Percentiles rank a stretch among this genome's conserved stretches.
Evolutionary conservation across 1,140 invertebrate genomes (phyloP).

Genomic region (Orchestia grillus): DNA sequence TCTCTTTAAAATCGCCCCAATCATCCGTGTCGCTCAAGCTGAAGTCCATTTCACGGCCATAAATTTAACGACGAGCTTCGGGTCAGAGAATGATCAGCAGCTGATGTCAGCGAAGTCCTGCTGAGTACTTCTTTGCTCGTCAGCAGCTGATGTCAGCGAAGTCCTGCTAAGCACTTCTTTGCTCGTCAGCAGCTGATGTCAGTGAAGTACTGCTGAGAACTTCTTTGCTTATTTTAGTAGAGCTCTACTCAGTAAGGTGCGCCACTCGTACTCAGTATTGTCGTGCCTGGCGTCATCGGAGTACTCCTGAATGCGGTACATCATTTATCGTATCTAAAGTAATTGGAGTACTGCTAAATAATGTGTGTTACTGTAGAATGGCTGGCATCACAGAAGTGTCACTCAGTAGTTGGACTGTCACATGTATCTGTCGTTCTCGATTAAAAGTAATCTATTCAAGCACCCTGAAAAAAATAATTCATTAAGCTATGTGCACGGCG

Average conservation of each 20-base stretch:
- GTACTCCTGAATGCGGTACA: neutral
- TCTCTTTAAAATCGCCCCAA: neutral
- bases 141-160: neutral
- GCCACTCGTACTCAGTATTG: too few relatives aligned
- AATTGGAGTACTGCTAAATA: neutral
- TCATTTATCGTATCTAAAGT: neutral
- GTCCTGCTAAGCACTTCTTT: neutral
- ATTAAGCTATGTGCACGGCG: too few relatives aligned
- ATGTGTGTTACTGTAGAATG: neutral
- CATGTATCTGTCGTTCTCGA: too few relatives aligned
- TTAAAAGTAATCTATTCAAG: too few relatives aligned
- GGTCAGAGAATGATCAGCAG: neutral
- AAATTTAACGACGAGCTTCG: conserved; percentile 5
- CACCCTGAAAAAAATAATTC: too few relatives aligned
- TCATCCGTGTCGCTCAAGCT: neutral
- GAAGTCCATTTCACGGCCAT: conserved; percentile 8
- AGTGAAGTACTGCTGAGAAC: neutral
- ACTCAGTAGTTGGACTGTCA: neutral
- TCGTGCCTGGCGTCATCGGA: too few relatives aligned
- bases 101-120: neutral
- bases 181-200: neutral
- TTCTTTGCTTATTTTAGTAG: neutral
- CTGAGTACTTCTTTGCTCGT: neutral
- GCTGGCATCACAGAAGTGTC: neutral
- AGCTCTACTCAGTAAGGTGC: too few relatives aligned